Evolutionary conservation across 2,888 invertebrate species (phyloP).

Genomic region (Tenthredo amoena): DNA sequence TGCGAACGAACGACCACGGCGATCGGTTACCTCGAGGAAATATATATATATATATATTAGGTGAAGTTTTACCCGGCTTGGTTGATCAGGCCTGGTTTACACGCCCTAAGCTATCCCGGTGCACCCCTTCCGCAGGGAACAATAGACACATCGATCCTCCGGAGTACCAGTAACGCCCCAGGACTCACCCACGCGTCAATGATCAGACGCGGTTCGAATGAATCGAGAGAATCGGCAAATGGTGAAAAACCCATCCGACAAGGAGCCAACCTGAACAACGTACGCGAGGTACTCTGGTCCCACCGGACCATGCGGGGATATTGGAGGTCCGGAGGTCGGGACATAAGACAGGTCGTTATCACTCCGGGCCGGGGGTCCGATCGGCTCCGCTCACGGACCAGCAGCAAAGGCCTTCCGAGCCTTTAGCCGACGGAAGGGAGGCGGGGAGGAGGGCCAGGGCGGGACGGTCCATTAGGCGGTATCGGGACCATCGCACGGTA

Average conservation of each 20-base stretch:
- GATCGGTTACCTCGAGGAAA: background rate
- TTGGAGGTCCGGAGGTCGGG: slow-evolving; percentile 58
- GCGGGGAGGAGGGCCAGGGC: slow-evolving; percentile 68
- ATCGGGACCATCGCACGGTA: slow-evolving; percentile 78
- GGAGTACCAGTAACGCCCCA: slow-evolving; percentile 21
- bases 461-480: slow-evolving; percentile 78
- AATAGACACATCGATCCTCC: slow-evolving; percentile 42
- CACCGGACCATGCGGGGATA: slow-evolving; percentile 50
- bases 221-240: slow-evolving; percentile 31
- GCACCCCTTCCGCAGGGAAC: slow-evolving; percentile 47
- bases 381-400: slow-evolving; percentile 47
- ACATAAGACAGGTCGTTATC: slow-evolving; percentile 58
- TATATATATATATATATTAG: slow-evolving; percentile 8
- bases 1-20: background rate
- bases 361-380: slow-evolving; percentile 53
- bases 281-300: slow-evolving; percentile 33
- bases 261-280: slow-evolving; percentile 11
- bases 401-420: slow-evolving; percentile 48
- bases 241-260: slow-evolving; percentile 24
- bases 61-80: slow-evolving; percentile 11
- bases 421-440: slow-evolving; percentile 57
- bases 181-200: slow-evolving; percentile 36
- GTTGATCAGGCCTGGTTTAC: slow-evolving; percentile 14
- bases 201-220: slow-evolving; percentile 37
- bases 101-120: slow-evolving; percentile 8